Conservation (phyloP, 2,113 vertebrate species). For the Euleptes europaea region DNA sequence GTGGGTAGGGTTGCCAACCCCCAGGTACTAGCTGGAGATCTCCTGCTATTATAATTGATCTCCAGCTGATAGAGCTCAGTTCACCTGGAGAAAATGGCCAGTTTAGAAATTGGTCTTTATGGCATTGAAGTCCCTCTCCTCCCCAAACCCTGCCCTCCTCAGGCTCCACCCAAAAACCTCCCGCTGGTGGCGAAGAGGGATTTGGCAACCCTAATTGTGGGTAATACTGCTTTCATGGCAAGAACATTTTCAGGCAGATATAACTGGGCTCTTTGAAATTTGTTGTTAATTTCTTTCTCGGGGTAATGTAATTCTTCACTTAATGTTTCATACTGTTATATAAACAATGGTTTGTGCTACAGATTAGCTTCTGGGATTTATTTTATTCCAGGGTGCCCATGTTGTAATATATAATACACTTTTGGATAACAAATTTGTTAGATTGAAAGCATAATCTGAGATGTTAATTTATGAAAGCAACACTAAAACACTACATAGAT, state of each 20-base stretch:
- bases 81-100: no score
- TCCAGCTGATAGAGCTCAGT: no score
- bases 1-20: no score
- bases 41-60: no score
- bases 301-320: no score
- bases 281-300: conserved; percentile 30
- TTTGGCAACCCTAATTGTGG: no score
- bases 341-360: conserved; percentile 50
- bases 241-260: conserved; percentile 19
- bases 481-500: conserved; percentile 39
- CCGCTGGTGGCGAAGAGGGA: no score
- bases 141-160: no score
- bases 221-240: conserved; percentile 20
- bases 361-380: conserved; percentile 40
- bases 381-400: conserved; percentile 45
- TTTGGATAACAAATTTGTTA: conserved; percentile 41
- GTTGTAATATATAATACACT: conserved; percentile 48
- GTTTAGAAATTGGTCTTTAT: no score
- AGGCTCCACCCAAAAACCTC: no score
- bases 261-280: not conserved
- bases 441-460: conserved; percentile 49
- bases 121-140: no score
- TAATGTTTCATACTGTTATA: conserved; percentile 2
- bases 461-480: conserved; percentile 57
- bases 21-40: no score